Base-by-base conservation (phyloP, 2,113 vertebrate species). In the Solea senegalensis region DNA sequence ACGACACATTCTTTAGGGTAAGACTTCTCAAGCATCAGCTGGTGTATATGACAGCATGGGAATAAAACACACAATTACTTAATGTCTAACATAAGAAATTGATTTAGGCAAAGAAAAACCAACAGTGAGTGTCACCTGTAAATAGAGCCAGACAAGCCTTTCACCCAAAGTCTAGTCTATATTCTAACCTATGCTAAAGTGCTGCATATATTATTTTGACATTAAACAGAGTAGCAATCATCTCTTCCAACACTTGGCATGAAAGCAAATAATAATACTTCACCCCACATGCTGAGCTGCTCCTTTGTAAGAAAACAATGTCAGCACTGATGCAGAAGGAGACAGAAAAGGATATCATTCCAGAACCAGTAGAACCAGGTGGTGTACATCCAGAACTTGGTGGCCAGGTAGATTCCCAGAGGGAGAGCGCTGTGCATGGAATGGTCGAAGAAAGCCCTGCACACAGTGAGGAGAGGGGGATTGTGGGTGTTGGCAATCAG, bases 301-400 rank as follows among this genome's bases (percentile, higher is more conserved):
- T 21, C 7, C 12, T 43, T 15, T 8, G 21, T 21, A 8, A 39
- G 4, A 14, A 65, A 49, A 43, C 4, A 16, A 26, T 13, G 7
- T 13, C 10, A 9, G 8, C 21, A 3, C 0, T 2, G 3, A 41
- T 43, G 9, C 12, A 12, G 8, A 8, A 21, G 11, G 1, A 15
- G 3, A 28, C 21, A 4, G 21, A 55, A 96, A 98, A 99, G 96
- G 98, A 99, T 99, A 99, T 99, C 96, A 76, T 96, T 98, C 98
- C 97, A 99, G 92, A 99, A 97, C 98, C 98, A 99, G 90, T 97
- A 98, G 92, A 99, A 98, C 98, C 98, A 99, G 0, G 98, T 99
- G 85, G 96, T 93, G 43, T 99, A 99, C 98, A 99, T 99, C 97
- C 98, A 99, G 92, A 99, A 99, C 94, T 99, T 99, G 15, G 98